These are phyloP conservation scores for Cotesia typhae DNA, from an alignment of 1,140 invertebrate species.

Conservation along the genomic window DNA sequence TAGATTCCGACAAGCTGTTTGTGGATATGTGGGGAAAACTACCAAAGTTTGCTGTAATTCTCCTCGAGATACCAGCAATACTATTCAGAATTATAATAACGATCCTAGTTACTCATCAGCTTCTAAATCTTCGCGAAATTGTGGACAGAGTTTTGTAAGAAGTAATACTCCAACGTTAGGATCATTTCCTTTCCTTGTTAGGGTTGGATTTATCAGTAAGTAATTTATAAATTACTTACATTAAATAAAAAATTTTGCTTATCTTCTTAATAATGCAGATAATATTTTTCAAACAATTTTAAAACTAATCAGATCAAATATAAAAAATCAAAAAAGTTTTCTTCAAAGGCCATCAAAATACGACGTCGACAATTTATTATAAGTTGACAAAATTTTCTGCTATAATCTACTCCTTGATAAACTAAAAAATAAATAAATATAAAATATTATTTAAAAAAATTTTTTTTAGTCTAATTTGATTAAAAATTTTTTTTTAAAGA, in stretches of 20 bases:
- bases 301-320: neutral
- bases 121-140: conserved; percentile 36
- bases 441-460: too few relatives aligned
- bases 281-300: too few relatives aligned
- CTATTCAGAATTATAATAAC: neutral
- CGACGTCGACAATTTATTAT: too few relatives aligned
- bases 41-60: conserved; percentile 50
- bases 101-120: conserved; percentile 4
- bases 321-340: neutral
- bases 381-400: too few relatives aligned
- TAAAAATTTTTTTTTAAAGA: conserved; percentile 37
- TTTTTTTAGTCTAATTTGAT: too few relatives aligned
- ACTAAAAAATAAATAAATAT: too few relatives aligned
- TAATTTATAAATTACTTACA: too few relatives aligned
- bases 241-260: too few relatives aligned
- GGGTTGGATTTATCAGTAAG: conserved; percentile 52
- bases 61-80: conserved; percentile 16
- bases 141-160: conserved; percentile 46
- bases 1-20: conserved; percentile 53
- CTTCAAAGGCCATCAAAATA: too few relatives aligned
- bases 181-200: conserved; percentile 51
- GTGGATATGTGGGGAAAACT: conserved; percentile 46
- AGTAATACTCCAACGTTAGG: conserved; percentile 44
- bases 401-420: too few relatives aligned
- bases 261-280: too few relatives aligned